A percentile compares a stretch with the other conserved stretches of the same genome.
Conservation (phyloP, 1,140 invertebrate genomes). For the Tetramorium simillimum region DNA sequence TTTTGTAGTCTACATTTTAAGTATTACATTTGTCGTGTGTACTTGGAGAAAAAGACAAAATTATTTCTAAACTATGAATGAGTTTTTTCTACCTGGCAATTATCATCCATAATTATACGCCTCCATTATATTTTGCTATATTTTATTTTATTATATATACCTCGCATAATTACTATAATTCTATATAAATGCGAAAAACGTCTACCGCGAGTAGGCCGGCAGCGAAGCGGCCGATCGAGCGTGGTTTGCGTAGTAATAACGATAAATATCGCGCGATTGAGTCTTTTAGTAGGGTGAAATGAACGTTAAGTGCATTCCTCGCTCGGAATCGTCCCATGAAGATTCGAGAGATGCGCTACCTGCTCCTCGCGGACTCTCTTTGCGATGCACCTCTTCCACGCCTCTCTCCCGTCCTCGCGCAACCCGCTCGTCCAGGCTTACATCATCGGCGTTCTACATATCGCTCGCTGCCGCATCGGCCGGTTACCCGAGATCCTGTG, state of each 20-base stretch:
- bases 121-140: not conserved
- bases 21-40: not conserved
- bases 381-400: not conserved
- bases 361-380: slow-evolving; percentile 1
- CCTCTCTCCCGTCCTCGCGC: not conserved
- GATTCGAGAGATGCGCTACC: slow-evolving; percentile 46
- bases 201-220: not conserved
- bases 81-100: not conserved
- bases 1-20: not conserved
- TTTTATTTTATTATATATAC: not conserved
- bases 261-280: slow-evolving; percentile 54
- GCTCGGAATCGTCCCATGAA: slow-evolving; percentile 18
- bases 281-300: slow-evolving; percentile 31
- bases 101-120: slow-evolving; percentile 11
- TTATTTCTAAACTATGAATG: not conserved
- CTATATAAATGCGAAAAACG: slow-evolving; percentile 13
- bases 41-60: not conserved
- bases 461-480: slow-evolving; percentile 4
- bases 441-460: slow-evolving; percentile 53
- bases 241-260: slow-evolving; percentile 51
- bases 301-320: slow-evolving; percentile 39
- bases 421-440: slow-evolving; percentile 14
- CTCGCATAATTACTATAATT: slow-evolving; percentile 15
- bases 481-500: slow-evolving; percentile 75
- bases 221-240: slow-evolving; percentile 42